These are phyloP conservation scores for Poeciliopsis gracilis DNA, from an alignment of 2,797 vertebrate species.

Conservation along the genomic window DNA sequence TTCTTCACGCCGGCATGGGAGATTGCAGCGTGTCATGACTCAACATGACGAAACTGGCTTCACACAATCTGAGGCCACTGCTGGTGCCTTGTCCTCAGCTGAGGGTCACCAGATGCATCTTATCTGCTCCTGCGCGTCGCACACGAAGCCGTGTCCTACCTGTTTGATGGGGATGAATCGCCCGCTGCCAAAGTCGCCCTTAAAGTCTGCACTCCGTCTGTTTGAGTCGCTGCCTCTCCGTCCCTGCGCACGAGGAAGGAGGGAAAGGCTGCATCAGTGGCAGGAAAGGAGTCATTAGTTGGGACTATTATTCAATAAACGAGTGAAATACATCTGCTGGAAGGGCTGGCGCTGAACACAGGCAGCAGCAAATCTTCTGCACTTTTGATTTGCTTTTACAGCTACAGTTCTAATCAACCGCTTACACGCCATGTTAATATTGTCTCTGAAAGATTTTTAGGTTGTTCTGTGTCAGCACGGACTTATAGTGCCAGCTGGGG, in stretches of 20 bases:
- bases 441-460: not conserved
- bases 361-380: not conserved
- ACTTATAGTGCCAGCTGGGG: not conserved
- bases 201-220: constrained; percentile 89
- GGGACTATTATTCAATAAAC: constrained; percentile 5
- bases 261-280: constrained; percentile 16
- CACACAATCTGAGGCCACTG: constrained; percentile 36
- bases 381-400: not conserved
- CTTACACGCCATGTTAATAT: not conserved
- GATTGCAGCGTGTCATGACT: constrained; percentile 40
- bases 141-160: constrained; percentile 69
- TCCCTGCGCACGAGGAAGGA: constrained; percentile 72
- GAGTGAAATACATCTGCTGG: not conserved
- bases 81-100: constrained; percentile 31
- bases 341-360: not conserved
- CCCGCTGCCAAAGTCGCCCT: constrained; percentile 87
- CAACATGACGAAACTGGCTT: constrained; percentile 42
- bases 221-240: constrained; percentile 93
- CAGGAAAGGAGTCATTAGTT: not conserved
- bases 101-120: constrained; percentile 38
- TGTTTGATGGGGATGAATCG: constrained; percentile 94
- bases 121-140: constrained; percentile 31
- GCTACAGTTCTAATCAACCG: not conserved
- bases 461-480: not conserved
- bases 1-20: constrained; percentile 41